These are phyloP conservation scores for Spea multiplicata DNA, from an alignment of 2,113 vertebrate genomes.

Conservation along the genomic window DNA sequence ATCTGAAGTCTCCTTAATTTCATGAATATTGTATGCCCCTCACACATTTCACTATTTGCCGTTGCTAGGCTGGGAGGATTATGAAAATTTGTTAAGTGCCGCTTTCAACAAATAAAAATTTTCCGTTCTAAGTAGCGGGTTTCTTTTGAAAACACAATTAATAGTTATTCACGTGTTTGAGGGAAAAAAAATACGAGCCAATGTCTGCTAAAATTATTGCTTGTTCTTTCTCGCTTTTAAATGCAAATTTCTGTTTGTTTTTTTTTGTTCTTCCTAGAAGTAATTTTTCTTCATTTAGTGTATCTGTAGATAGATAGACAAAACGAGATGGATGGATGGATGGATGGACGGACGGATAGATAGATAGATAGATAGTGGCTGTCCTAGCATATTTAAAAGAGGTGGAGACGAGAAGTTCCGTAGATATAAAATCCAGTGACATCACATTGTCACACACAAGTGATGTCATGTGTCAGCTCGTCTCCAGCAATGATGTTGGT, in stretches of 20 bases:
- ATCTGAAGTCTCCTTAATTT: slow-evolving; percentile 81
- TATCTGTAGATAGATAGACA: no score
- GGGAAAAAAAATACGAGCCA: slow-evolving; percentile 19
- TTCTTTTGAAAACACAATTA: slow-evolving; percentile 62
- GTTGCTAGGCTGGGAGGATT: slow-evolving; percentile 78
- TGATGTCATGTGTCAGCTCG: no score
- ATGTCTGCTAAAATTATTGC: slow-evolving; percentile 35
- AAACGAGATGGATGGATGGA: no score
- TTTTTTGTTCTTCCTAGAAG: not conserved
- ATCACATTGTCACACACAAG: no score
- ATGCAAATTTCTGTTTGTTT: not conserved
- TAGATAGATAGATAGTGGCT: no score
- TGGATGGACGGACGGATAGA: no score
- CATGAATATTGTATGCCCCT: slow-evolving; percentile 81
- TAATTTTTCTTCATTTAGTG: no score
- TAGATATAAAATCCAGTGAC: no score
- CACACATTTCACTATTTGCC: slow-evolving; percentile 77
- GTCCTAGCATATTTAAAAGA: no score
- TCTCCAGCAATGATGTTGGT: no score
- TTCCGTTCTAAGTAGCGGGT: slow-evolving; percentile 69
- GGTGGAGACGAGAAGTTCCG: no score
- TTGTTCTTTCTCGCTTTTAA: not conserved
- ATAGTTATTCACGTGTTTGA: slow-evolving; percentile 28
- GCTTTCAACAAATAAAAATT: slow-evolving; percentile 76
- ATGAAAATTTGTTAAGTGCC: slow-evolving; percentile 83